These are phyloP conservation scores for Nasonovia ribisnigri DNA, from an alignment of 2,888 invertebrate species.

Conservation along the genomic window DNA sequence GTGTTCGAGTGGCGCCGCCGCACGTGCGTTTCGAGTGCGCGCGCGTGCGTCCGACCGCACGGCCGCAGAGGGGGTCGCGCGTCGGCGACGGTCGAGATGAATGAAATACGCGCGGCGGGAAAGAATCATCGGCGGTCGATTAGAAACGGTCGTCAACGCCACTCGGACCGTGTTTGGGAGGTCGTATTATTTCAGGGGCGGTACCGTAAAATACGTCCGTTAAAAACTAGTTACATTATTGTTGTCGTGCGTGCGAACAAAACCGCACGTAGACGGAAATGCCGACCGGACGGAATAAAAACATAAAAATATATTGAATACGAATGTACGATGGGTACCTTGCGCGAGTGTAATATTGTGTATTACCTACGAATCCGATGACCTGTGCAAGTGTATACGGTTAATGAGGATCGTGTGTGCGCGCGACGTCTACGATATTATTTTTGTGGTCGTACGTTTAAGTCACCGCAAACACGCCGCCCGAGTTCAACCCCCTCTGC, in stretches of 20 bases:
- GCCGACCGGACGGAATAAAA: constrained; percentile 44
- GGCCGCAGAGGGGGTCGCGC: constrained; percentile 27
- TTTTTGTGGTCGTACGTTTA: constrained; percentile 36
- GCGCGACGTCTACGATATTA: not conserved
- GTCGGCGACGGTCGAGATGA: constrained; percentile 40
- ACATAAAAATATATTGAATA: constrained; percentile 13
- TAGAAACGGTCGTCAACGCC: constrained; percentile 53
- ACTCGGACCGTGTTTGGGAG: constrained; percentile 38
- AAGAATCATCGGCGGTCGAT: constrained; percentile 39
- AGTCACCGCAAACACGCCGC: constrained; percentile 24
- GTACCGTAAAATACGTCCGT: constrained; percentile 24
- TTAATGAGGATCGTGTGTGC: not conserved
- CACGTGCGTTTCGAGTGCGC: constrained; percentile 34
- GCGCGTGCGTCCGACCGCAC: not conserved
- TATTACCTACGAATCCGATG: not conserved
- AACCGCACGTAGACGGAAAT: constrained; percentile 43
- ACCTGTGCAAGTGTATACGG: not conserved
- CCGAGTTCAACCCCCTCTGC: not conserved
- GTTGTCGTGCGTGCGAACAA: not conserved
- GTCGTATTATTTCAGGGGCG: constrained; percentile 48
- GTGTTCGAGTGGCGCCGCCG: constrained; percentile 34
- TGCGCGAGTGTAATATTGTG: not conserved
- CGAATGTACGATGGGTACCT: too few species aligned
- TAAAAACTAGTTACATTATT: constrained; percentile 29
- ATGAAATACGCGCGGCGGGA: constrained; percentile 41